Evolutionary conservation across 2,113 vertebrate species (phyloP).

Genomic region (Camelus dromedarius): DNA sequence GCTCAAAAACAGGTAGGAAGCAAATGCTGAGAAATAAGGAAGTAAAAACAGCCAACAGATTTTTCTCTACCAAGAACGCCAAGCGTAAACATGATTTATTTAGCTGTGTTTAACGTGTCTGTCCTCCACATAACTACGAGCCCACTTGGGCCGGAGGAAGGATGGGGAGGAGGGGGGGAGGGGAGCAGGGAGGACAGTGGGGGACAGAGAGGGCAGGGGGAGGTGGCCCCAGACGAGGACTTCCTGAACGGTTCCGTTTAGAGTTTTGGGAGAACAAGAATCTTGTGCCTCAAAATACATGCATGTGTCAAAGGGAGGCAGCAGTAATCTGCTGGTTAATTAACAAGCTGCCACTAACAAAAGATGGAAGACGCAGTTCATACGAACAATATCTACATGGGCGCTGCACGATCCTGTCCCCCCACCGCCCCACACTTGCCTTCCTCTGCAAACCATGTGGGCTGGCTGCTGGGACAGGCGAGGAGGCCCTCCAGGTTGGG

Average conservation of each 20-base stretch:
- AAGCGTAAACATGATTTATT: slow-evolving; percentile 93
- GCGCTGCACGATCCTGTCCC: slow-evolving; percentile 65
- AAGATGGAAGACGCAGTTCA: slow-evolving; percentile 86
- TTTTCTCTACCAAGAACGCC: slow-evolving; percentile 88
- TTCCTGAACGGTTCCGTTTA: slow-evolving; percentile 79
- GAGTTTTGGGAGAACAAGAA: slow-evolving; percentile 83
- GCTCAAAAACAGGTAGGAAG: slow-evolving; percentile 95
- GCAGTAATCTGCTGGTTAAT: slow-evolving; percentile 87
- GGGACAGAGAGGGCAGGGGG: slow-evolving; percentile 71
- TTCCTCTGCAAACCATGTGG: slow-evolving; percentile 13
- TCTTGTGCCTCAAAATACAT: slow-evolving; percentile 85
- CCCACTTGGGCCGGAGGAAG: slow-evolving; percentile 85
- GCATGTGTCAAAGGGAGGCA: slow-evolving; percentile 85
- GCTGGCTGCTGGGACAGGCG: neutral
- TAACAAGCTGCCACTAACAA: slow-evolving; percentile 88
- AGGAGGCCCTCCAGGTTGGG: neutral
- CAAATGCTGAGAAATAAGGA: slow-evolving; percentile 93
- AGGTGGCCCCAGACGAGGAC: slow-evolving; percentile 73
- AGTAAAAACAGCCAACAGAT: slow-evolving; percentile 91
- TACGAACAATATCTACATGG: slow-evolving; percentile 85
- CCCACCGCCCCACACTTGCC: slow-evolving; percentile 52
- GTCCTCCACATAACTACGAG: slow-evolving; percentile 84
- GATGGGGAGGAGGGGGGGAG: slow-evolving; percentile 50
- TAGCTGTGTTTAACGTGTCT: slow-evolving; percentile 88
- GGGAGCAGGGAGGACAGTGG: neutral